A percentile compares a stretch with the other conserved stretches of the same genome.
Conservation (phyloP, 2,113 vertebrate species). For the Scortum barcoo region DNA sequence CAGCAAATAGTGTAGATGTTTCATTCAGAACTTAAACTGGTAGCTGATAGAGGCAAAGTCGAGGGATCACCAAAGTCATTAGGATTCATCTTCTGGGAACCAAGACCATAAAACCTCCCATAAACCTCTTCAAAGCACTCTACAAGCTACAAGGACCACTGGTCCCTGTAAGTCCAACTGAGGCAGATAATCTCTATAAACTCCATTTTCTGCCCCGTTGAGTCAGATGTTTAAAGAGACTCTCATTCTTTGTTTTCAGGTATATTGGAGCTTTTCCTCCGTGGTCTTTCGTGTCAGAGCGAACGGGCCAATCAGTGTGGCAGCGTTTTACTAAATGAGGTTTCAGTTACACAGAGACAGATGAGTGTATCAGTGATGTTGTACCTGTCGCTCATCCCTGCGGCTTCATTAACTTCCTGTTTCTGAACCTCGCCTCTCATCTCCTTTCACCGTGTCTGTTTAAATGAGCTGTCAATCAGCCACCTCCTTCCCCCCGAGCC, state of each 20-base stretch:
- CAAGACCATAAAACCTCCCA: too few relatives aligned
- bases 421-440: slow-evolving; percentile 50
- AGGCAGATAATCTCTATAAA: neutral
- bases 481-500: neutral
- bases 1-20: too few relatives aligned
- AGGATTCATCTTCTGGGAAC: too few relatives aligned
- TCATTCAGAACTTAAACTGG: too few relatives aligned
- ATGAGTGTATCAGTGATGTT: slow-evolving; percentile 36
- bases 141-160: neutral
- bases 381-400: slow-evolving; percentile 62
- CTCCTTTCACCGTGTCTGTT: slow-evolving; percentile 63
- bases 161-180: neutral
- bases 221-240: neutral
- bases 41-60: too few relatives aligned
- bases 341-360: slow-evolving; percentile 53
- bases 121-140: too few relatives aligned
- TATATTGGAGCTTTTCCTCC: slow-evolving; percentile 5
- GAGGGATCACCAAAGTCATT: too few relatives aligned
- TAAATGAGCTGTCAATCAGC: slow-evolving; percentile 74
- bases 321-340: slow-evolving; percentile 46
- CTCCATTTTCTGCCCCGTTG: neutral
- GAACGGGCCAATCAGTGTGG: slow-evolving; percentile 31
- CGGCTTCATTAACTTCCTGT: slow-evolving; percentile 68
- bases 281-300: neutral
- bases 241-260: slow-evolving; percentile 21